phyloP scores from a whole-genome alignment of 2,888 invertebrate genomes.

The Rambutsinella grinnellia region DNA sequence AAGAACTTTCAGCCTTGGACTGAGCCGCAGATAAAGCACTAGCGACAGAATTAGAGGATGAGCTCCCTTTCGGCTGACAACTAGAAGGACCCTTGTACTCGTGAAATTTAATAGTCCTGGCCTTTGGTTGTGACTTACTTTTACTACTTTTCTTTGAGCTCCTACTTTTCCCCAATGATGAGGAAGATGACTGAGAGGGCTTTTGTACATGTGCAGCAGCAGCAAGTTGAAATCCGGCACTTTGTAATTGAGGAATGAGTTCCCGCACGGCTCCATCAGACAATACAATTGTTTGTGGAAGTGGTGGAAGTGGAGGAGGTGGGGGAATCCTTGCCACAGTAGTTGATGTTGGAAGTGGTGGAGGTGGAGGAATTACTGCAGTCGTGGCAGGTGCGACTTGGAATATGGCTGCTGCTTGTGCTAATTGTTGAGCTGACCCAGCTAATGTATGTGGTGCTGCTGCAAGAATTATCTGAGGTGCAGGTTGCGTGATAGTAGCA shows the following conservation, averaged over 20 bases:
- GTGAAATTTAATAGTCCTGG: constrained; percentile 95
- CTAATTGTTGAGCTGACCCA: constrained; percentile 72
- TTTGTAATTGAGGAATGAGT: constrained; percentile 57
- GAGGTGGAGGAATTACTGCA: constrained; percentile 69
- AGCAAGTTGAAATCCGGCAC: constrained; percentile 41
- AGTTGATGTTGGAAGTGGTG: constrained; percentile 55
- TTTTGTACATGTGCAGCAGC: constrained; percentile 27
- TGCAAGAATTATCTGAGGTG: constrained; percentile 58
- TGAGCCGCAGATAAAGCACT: constrained; percentile 67
- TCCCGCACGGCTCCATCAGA: constrained; percentile 43
- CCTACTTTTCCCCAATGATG: constrained; percentile 70
- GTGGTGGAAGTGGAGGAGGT: constrained; percentile 54
- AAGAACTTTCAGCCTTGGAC: constrained; percentile 80
- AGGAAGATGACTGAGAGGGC: constrained; percentile 64
- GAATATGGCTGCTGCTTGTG: constrained; percentile 54
- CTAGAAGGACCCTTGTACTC: constrained; percentile 96
- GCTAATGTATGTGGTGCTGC: constrained; percentile 78
- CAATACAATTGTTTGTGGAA: constrained; percentile 38
- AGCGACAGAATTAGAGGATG: constrained; percentile 67
- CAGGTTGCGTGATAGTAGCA: constrained; percentile 35
- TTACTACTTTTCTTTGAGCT: constrained; percentile 70
- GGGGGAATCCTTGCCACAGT: constrained; percentile 59
- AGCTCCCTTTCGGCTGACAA: constrained; percentile 76
- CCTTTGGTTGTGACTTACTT: constrained; percentile 83
- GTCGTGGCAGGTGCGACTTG: constrained; percentile 71